Evolutionary conservation across 2,113 vertebrate genomes (phyloP).

Genomic region (Dryoscopus gambensis): DNA sequence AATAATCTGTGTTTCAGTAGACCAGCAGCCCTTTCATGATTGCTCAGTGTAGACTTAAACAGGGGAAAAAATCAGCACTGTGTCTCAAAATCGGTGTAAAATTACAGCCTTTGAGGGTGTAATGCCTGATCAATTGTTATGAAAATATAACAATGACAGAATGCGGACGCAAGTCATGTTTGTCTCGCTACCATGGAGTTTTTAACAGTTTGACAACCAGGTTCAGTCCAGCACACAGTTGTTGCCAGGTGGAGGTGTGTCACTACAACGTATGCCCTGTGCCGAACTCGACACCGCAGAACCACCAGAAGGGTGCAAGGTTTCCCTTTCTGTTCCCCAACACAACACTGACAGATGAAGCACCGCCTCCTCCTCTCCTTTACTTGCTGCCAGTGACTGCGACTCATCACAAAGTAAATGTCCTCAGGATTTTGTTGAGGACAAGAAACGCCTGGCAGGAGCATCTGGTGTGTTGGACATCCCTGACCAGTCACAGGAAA

Average conservation of each 20-base stretch:
- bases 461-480: too few species aligned
- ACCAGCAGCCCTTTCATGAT: not conserved
- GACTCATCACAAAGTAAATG: not conserved
- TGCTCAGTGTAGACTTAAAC: fast-evolving
- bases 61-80: not conserved
- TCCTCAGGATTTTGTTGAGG: too few species aligned
- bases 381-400: not conserved
- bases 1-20: not conserved
- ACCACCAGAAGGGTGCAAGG: not conserved
- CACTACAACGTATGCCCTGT: fast-evolving
- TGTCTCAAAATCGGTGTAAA: not conserved
- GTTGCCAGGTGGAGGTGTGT: not conserved
- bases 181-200: too few species aligned
- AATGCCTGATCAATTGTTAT: not conserved
- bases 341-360: fast-evolving
- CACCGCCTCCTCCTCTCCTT: fast-evolving
- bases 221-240: too few species aligned
- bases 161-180: fast-evolving
- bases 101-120: not conserved
- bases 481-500: not conserved
- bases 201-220: not conserved
- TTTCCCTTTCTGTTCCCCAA: not conserved
- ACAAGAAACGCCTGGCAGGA: not conserved
- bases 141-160: not conserved
- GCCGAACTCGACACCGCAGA: not conserved